Evolutionary conservation across 1,140 invertebrate genomes (phyloP).

Genomic region (Eumeta japonica): DNA sequence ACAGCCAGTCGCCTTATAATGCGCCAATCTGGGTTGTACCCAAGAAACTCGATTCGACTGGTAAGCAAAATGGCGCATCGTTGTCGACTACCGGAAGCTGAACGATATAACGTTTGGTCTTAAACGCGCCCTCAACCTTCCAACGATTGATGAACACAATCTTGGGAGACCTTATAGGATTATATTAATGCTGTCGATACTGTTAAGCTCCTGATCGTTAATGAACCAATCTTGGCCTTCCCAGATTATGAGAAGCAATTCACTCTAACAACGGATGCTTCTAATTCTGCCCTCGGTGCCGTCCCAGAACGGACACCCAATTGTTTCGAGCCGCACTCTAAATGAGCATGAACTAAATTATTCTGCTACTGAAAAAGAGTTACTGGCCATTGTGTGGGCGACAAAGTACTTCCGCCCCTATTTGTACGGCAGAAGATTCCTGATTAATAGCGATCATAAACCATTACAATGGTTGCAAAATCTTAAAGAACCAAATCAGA

Average conservation of each 20-base stretch:
- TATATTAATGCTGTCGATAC: no score
- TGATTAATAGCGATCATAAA: constrained; percentile 53
- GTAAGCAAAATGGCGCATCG: constrained; percentile 35
- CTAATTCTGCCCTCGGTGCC: constrained; percentile 1
- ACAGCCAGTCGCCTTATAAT: constrained; percentile 26
- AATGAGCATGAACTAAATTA: constrained; percentile 19
- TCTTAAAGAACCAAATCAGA: constrained; percentile 34
- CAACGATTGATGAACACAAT: no score
- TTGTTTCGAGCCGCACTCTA: constrained; percentile 20
- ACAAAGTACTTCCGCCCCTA: constrained; percentile 26
- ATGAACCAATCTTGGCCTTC: no score
- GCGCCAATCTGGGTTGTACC: constrained; percentile 36
- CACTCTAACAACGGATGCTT: constrained; percentile 5
- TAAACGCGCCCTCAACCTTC: no score
- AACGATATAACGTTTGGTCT: constrained; percentile 28
- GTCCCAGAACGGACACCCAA: no score
- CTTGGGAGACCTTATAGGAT: no score
- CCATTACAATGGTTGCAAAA: constrained; percentile 50
- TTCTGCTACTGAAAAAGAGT: constrained; percentile 19
- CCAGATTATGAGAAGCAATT: no score
- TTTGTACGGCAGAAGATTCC: constrained; percentile 49
- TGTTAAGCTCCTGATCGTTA: no score
- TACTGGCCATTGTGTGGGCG: constrained; percentile 8
- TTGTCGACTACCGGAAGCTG: constrained; percentile 37
- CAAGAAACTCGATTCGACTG: constrained; percentile 39